These are phyloP conservation scores for Penaeus chinensis DNA, from an alignment of 1,140 invertebrate species.

Conservation along the genomic window DNA sequence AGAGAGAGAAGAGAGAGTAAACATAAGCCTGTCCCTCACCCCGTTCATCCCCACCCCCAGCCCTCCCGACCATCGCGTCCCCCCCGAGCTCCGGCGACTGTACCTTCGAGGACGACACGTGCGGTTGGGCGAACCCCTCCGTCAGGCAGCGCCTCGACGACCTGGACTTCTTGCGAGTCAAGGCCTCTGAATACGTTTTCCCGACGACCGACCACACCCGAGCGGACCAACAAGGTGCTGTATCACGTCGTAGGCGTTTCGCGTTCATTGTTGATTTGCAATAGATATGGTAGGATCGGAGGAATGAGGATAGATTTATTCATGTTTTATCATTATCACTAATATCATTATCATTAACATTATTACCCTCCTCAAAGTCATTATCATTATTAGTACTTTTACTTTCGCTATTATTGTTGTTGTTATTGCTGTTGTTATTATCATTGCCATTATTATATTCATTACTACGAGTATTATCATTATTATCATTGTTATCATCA, in stretches of 20 bases:
- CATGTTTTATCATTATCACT: neutral
- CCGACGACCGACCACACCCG: conserved; percentile 58
- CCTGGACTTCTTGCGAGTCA: conserved; percentile 73
- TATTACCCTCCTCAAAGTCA: too few species aligned
- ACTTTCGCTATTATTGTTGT: too few species aligned
- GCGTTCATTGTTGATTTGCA: too few species aligned
- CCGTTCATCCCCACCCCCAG: conserved; percentile 65
- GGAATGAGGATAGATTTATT: neutral
- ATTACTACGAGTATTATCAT: too few species aligned
- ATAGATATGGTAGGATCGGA: too few species aligned
- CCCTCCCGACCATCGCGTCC: conserved; percentile 74
- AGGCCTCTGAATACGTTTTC: conserved; percentile 54
- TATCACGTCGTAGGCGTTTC: too few species aligned
- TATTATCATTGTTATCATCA: too few species aligned
- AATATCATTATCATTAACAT: too few species aligned
- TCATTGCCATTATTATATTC: too few species aligned
- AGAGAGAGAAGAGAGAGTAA: too few species aligned
- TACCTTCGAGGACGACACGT: conserved; percentile 77
- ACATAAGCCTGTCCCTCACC: neutral
- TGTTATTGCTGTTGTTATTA: too few species aligned
- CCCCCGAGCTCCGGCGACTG: conserved; percentile 73
- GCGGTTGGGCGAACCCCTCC: conserved; percentile 76
- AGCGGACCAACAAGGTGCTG: conserved; percentile 36
- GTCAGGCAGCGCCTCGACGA: conserved; percentile 72
- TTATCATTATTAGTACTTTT: too few species aligned